Evolutionary conservation across 2,888 invertebrate genomes (phyloP), one percentile per base, ranked within the genome.

Genomic region (Agrotis ipsilon): DNA sequence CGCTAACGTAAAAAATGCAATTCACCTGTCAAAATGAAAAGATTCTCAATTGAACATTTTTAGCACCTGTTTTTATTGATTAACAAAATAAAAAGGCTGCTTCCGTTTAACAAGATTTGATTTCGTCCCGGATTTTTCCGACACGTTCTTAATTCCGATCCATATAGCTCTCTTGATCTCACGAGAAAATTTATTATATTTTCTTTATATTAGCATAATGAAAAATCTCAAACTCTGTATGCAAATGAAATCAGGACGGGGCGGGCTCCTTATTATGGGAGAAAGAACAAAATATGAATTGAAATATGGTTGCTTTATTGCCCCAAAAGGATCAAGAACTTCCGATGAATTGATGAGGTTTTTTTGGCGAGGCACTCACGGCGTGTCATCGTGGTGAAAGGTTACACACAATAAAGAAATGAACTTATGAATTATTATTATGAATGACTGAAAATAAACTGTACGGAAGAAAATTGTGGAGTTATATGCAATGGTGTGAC

Each of bases 181-280:
- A 49, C 57, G 49, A 51, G 61, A 58, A 68, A 75, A 75, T 64
- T 61, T 58, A 65, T 62, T 49, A 58, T 48, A 80, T 69, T 75
- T 65, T 52, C 46, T 69, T 54, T 51, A 14, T 62, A 75, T 68
- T 64, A 77, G 32, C 45, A 24, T 58, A 62, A 68, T 75, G 75
- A 69, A 80, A 80, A 80, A 62, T 75, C 57, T 65, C 57, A 61
- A 64, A 77, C 49, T 58, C 57, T 74, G 55, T 58, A 74, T 61
- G 77, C 39, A 80, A 80, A 77, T 61, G 48, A 64, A 68, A 64
- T 80, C 19, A 64, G 32, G 43, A 46, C 18, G 55, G 75, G 68
- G 74, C 48, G 58, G 59, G 45, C 39, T 46, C 21, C 48, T 74
- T 60, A 52, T 48, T 77, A 60, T 3, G 52, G 48, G 19, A 68